Evolutionary conservation across 2,797 vertebrate species (phyloP).

Genomic region (Sebastes matsubarae): DNA sequence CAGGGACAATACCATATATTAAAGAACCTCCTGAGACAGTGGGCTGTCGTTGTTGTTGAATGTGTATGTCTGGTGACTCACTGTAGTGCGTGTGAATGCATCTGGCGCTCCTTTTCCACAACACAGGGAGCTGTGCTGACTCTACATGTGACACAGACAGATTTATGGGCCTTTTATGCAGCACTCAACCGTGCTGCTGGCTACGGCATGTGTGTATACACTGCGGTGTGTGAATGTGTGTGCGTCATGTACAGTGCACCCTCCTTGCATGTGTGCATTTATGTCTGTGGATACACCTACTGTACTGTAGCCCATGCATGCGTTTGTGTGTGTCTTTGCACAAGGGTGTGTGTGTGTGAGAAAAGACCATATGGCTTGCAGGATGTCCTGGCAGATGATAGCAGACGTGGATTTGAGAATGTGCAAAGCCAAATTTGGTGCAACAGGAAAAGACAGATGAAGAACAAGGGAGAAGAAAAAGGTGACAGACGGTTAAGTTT

Average conservation of each 20-base stretch:
- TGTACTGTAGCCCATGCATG: background rate
- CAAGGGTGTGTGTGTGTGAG: slow-evolving; percentile 6
- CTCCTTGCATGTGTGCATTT: slow-evolving; percentile 16
- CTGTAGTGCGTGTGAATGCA: slow-evolving; percentile 16
- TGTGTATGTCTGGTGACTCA: slow-evolving; percentile 40
- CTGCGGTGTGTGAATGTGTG: background rate
- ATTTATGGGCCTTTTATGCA: slow-evolving; percentile 63
- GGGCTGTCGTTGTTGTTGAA: background rate
- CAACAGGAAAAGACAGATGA: slow-evolving; percentile 32
- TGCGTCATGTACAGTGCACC: slow-evolving; percentile 1
- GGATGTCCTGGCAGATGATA: slow-evolving; percentile 36
- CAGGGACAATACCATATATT: slow-evolving; percentile 12
- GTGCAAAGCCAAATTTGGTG: slow-evolving; percentile 18
- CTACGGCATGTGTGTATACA: slow-evolving; percentile 20
- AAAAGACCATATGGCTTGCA: slow-evolving; percentile 46
- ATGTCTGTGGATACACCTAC: slow-evolving; percentile 6
- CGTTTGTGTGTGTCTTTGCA: slow-evolving; percentile 4
- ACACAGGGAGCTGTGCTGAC: slow-evolving; percentile 60
- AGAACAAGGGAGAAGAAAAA: background rate
- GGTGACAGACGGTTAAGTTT: slow-evolving; percentile 30
- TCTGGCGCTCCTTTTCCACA: slow-evolving; percentile 67
- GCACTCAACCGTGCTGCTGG: slow-evolving; percentile 36
- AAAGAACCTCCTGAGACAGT: slow-evolving; percentile 26
- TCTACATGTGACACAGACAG: slow-evolving; percentile 58
- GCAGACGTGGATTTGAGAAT: slow-evolving; percentile 16